A percentile compares a stretch with the other conserved stretches of the same genome.
Conservation (phyloP, 2,113 vertebrate genomes). For the Gadus chalcogrammus region DNA sequence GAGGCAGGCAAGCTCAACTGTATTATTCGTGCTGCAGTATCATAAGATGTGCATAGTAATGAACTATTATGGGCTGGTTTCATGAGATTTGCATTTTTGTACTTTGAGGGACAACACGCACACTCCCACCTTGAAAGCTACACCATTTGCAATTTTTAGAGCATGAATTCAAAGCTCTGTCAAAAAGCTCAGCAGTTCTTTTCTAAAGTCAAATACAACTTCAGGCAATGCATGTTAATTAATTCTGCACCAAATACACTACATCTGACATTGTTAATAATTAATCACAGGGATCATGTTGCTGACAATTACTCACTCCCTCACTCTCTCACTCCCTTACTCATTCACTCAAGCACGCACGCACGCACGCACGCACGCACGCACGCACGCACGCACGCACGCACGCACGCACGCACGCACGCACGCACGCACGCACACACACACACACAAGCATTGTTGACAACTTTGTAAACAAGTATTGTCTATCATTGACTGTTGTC, state of each 20-base stretch:
- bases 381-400: too few relatives aligned
- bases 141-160: background rate
- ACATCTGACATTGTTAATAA: conserved; percentile 43
- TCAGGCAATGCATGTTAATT: conserved; percentile 40
- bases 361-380: too few relatives aligned
- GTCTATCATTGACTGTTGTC: too few relatives aligned
- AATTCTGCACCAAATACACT: conserved; percentile 33
- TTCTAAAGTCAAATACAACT: conserved; percentile 53
- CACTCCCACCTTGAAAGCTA: too few relatives aligned
- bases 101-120: conserved; percentile 5
- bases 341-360: too few relatives aligned
- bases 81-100: conserved; percentile 2
- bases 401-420: too few relatives aligned
- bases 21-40: too few relatives aligned
- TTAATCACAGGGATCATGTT: conserved; percentile 30
- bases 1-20: too few relatives aligned
- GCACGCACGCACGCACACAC: too few relatives aligned
- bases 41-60: background rate
- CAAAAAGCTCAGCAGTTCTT: conserved; percentile 34
- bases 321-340: too few relatives aligned
- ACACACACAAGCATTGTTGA: too few relatives aligned
- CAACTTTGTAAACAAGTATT: too few relatives aligned
- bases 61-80: conserved; percentile 23
- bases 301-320: background rate
- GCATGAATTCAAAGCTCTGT: conserved; percentile 49